phyloP scores from a whole-genome alignment of 2,888 invertebrate genomes.

The Eupithecia abbreviata region DNA sequence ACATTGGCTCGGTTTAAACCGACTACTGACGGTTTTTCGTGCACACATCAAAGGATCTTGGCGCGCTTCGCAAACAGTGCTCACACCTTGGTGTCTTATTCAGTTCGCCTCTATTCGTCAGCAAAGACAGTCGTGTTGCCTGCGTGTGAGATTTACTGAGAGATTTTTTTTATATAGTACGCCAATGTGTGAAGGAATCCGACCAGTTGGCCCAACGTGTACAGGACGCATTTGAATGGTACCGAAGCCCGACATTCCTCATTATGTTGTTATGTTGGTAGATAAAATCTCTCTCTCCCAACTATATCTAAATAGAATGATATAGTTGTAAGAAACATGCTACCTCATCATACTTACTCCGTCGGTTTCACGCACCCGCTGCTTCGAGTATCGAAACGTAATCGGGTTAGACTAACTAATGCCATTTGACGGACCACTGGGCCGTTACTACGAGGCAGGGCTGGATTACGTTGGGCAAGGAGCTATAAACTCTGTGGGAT shows the following conservation, averaged over 20 bases:
- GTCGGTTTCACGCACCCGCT: slow-evolving; percentile 47
- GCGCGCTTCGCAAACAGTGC: too few relatives aligned
- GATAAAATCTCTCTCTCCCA: slow-evolving; percentile 1
- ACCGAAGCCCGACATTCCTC: background rate
- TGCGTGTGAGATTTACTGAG: too few relatives aligned
- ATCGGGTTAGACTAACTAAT: slow-evolving; percentile 71
- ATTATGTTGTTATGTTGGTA: background rate
- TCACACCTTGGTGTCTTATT: too few relatives aligned
- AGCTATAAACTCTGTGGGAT: background rate
- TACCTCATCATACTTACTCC: slow-evolving; percentile 49
- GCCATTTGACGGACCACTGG: slow-evolving; percentile 65
- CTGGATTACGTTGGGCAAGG: slow-evolving; percentile 18
- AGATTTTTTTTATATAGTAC: too few relatives aligned
- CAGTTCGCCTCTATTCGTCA: too few relatives aligned
- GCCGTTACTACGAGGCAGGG: slow-evolving; percentile 39
- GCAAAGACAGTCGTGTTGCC: too few relatives aligned
- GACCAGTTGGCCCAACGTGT: too few relatives aligned
- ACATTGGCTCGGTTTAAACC: too few relatives aligned
- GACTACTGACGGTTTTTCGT: too few relatives aligned
- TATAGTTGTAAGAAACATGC: slow-evolving; percentile 38
- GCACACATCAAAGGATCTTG: too few relatives aligned
- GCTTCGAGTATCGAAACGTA: slow-evolving; percentile 54
- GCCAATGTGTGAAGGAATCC: too few relatives aligned
- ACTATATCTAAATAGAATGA: slow-evolving; percentile 28
- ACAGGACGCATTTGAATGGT: too few relatives aligned